A percentile compares a stretch with the other conserved stretches of the same genome.
Conservation (phyloP, 2,888 invertebrate genomes). For the Myopa testacea region DNA sequence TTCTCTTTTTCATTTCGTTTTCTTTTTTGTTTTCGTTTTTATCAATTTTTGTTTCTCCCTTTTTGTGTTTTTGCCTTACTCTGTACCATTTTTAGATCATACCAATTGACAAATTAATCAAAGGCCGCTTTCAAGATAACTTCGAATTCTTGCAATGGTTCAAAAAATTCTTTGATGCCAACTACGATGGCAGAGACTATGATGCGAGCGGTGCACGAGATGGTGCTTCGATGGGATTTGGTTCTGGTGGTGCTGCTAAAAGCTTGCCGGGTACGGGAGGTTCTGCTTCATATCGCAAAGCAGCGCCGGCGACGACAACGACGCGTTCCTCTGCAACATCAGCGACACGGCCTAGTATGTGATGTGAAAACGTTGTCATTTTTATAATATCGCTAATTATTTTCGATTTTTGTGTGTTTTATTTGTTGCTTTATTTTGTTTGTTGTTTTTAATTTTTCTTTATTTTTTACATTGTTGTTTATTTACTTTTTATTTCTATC, state of each 20-base stretch:
- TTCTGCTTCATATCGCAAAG: constrained; percentile 59
- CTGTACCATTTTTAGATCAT: constrained; percentile 64
- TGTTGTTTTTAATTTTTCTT: constrained; percentile 28
- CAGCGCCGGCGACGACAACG: constrained; percentile 50
- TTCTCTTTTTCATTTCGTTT: constrained; percentile 34
- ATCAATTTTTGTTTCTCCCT: constrained; percentile 43
- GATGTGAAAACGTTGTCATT: constrained; percentile 45
- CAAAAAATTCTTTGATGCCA: constrained; percentile 99
- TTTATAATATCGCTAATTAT: constrained; percentile 48
- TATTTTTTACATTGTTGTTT: constrained; percentile 9
- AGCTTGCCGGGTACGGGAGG: constrained; percentile 62
- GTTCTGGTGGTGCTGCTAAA: constrained; percentile 67
- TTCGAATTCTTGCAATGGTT: constrained; percentile 99
- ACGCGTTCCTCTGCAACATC: constrained; percentile 52
- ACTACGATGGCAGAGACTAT: constrained; percentile 95
- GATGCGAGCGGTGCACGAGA: constrained; percentile 89
- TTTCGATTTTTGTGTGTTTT: constrained; percentile 36
- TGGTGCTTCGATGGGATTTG: constrained; percentile 87
- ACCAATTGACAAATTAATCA: constrained; percentile 79
- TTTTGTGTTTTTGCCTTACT: constrained; percentile 23
- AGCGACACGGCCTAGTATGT: constrained; percentile 66
- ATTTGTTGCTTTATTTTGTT: background rate
- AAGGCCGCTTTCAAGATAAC: constrained; percentile 99
- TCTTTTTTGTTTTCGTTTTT: constrained; percentile 45
- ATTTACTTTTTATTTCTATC: background rate